These are phyloP conservation scores for Natrix natrix DNA, from an alignment of 2,797 vertebrate genomes.

Conservation along the genomic window DNA sequence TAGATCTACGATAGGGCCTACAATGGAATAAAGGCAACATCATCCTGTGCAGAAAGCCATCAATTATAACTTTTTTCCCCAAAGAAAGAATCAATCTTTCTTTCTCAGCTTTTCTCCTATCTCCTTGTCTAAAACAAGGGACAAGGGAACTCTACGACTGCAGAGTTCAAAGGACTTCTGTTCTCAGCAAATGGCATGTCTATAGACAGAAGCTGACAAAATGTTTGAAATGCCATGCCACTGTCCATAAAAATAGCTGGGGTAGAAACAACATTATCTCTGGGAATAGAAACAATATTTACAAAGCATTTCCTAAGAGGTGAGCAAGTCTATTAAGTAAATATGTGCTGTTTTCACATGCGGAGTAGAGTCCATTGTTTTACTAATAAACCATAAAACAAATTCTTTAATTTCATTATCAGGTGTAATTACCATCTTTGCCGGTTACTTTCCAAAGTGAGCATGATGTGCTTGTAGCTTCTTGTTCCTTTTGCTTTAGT, in stretches of 20 bases:
- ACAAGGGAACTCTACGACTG: not conserved
- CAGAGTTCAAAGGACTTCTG: not conserved
- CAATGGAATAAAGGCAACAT: not conserved
- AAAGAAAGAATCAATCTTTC: not conserved
- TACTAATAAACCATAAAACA: constrained; percentile 70
- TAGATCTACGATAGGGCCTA: not conserved
- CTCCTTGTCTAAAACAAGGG: not conserved
- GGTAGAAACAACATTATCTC: constrained; percentile 12
- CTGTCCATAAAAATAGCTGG: constrained; percentile 29
- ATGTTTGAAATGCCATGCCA: constrained; percentile 36
- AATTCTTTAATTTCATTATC: constrained; percentile 65
- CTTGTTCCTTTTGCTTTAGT: constrained; percentile 39
- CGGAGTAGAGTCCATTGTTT: constrained; percentile 64
- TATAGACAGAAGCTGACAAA: constrained; percentile 45
- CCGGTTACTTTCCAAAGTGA: constrained; percentile 61
- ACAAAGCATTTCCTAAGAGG: constrained; percentile 60
- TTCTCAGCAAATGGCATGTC: not conserved
- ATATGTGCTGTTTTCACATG: constrained; percentile 59
- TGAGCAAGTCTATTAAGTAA: constrained; percentile 69
- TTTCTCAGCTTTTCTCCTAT: not conserved
- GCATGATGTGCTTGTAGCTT: constrained; percentile 50
- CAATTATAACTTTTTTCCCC: not conserved
- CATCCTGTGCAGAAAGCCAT: not conserved
- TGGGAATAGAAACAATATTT: constrained; percentile 39
- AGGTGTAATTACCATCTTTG: constrained; percentile 65